Conservation (phyloP, 2,888 invertebrate genomes). For the Amphipoea lucens region DNA sequence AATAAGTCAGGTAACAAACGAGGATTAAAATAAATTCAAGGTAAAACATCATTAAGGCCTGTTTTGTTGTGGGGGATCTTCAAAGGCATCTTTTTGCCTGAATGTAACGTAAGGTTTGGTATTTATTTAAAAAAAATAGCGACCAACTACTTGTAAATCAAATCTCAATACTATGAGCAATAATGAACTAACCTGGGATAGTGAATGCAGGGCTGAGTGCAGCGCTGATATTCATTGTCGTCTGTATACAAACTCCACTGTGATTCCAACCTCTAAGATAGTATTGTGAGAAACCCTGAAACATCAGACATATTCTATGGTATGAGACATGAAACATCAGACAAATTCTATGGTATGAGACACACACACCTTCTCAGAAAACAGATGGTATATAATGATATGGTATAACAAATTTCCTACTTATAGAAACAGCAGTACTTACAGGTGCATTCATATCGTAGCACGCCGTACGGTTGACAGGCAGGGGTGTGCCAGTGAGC, state of each 20-base stretch:
- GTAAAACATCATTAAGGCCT: neutral
- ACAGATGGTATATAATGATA: neutral
- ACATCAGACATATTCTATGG: constrained; percentile 27
- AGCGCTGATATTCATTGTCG: constrained; percentile 93
- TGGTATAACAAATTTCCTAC: neutral
- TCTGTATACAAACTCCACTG: constrained; percentile 93
- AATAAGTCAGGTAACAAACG: neutral
- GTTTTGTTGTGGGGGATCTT: neutral
- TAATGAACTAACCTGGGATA: constrained; percentile 90
- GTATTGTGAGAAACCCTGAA: constrained; percentile 84
- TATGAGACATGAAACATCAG: constrained; percentile 63
- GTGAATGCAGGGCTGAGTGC: constrained; percentile 96
- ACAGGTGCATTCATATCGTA: constrained; percentile 71
- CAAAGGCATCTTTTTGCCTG: neutral
- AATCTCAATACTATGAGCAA: constrained; percentile 1
- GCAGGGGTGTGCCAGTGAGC: constrained; percentile 88
- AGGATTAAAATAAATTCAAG: neutral
- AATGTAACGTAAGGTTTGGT: neutral
- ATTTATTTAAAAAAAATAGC: neutral
- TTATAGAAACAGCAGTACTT: constrained; percentile 42
- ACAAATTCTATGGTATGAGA: neutral
- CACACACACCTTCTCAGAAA: neutral
- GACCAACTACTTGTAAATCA: neutral
- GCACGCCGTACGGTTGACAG: constrained; percentile 72
- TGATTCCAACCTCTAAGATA: constrained; percentile 93